Evolutionary conservation across 1,140 invertebrate species (phyloP), one percentile per base, ranked within the genome.

Genomic region (Dolichoris vasculosae): DNA sequence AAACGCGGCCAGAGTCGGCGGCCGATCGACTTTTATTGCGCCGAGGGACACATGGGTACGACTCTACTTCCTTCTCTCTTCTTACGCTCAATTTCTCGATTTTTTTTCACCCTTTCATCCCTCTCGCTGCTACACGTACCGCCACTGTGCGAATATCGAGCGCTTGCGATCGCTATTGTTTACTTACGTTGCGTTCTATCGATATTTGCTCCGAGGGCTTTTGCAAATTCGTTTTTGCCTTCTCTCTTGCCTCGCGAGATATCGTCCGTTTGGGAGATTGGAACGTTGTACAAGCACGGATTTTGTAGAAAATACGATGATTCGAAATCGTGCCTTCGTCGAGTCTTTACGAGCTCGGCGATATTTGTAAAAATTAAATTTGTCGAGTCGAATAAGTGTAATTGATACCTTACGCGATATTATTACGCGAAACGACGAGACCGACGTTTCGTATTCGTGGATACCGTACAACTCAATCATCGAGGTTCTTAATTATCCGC

Each of bases 11-110:
- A 6, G 59, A 83, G 38, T 64, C 35, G 75, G n/a, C 76, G 85
- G 85, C 87, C 88, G 91, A 92, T 92, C 91, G 91, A 91, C 91
- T 91, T 89, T 86, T 73, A 78, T 84, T 84, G 35, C 86, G 30
- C 23, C 46, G 13, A 1, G 35, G 35, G 67, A n/a, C 64, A 82
- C 80, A 71, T 71, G 80, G 78, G 64, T 75, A 82, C 81, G 69
- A 73, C 46, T 51, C 20, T 13, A 59, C 15, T 17, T 51, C 48
- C 23, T 23, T 23, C 77, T 38, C 76, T 71, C 43, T 51, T 48
- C 63, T 84, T 81, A 80, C 77, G 46, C 77, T 81, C 84, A 35
- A 81, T 85, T 80, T 85, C 48, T 40, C 76, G 7, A 79, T 84
- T 79, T 79, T 84, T 81, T 20, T 59, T n/a, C n/a, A n/a, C n/a